These are phyloP conservation scores for Dryas iulia DNA, from an alignment of 1,140 invertebrate species.

Conservation along the genomic window DNA sequence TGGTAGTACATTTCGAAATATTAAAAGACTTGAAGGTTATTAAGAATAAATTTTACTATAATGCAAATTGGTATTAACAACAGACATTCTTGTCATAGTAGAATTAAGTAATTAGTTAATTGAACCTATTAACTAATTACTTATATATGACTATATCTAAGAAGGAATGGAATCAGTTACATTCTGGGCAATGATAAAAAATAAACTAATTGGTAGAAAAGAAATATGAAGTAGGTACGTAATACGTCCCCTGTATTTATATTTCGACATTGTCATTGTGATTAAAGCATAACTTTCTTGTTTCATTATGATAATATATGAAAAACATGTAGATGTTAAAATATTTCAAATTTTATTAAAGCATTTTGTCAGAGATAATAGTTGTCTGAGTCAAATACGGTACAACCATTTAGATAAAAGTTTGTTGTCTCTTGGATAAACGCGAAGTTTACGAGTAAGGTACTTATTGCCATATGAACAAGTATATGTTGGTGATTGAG, in stretches of 20 bases:
- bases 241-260: background rate
- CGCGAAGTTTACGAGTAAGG: slow-evolving; percentile 21
- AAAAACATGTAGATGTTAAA: background rate
- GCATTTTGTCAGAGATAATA: background rate
- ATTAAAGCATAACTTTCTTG: background rate
- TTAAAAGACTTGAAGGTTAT: too few relatives aligned
- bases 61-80: too few relatives aligned
- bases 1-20: background rate
- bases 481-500: slow-evolving; percentile 43
- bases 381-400: background rate
- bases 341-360: background rate
- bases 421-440: slow-evolving; percentile 12
- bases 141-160: too few relatives aligned
- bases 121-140: too few relatives aligned
- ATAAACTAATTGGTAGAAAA: too few relatives aligned
- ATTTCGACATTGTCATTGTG: background rate
- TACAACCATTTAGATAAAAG: slow-evolving; percentile 10
- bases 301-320: background rate
- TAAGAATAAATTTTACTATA: too few relatives aligned
- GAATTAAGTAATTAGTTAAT: too few relatives aligned
- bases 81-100: too few relatives aligned
- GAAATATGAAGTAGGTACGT: background rate
- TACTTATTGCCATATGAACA: slow-evolving; percentile 27
- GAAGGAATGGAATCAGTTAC: too few relatives aligned
- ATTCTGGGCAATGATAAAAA: background rate